Evolutionary conservation across 2,888 invertebrate species (phyloP).

Genomic region (Drosophila meridionalis): DNA sequence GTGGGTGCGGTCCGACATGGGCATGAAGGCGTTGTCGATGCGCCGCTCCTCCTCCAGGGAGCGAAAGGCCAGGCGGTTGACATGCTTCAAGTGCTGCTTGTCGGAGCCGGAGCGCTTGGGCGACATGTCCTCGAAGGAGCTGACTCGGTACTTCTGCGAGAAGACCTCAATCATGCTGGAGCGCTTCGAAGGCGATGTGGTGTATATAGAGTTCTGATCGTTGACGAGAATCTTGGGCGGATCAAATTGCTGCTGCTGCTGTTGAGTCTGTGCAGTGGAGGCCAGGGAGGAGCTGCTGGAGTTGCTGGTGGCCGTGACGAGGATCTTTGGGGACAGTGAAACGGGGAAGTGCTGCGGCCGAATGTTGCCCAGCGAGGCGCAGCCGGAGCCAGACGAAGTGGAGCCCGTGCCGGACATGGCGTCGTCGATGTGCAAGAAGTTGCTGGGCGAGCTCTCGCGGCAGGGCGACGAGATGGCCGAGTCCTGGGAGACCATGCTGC

Average conservation of each 20-base stretch:
- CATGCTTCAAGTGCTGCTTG: constrained; percentile 83
- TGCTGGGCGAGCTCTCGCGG: constrained; percentile 83
- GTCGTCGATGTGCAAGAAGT: constrained; percentile 83
- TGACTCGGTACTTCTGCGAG: constrained; percentile 85
- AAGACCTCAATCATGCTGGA: constrained; percentile 85
- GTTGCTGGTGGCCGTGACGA: constrained; percentile 81
- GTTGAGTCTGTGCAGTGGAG: constrained; percentile 41
- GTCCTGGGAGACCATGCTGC: constrained; percentile 83
- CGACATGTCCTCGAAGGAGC: constrained; percentile 85
- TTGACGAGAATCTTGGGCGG: constrained; percentile 85
- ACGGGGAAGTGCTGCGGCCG: constrained; percentile 84
- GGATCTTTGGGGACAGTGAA: constrained; percentile 83
- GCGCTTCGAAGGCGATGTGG: constrained; percentile 85
- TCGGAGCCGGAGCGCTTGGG: constrained; percentile 73
- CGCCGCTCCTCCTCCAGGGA: constrained; percentile 85
- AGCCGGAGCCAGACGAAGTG: constrained; percentile 78
- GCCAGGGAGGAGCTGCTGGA: constrained; percentile 81
- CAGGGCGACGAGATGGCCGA: constrained; percentile 84
- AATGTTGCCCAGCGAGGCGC: constrained; percentile 75
- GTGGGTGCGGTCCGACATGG: constrained; percentile 84
- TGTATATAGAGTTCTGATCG: constrained; percentile 85
- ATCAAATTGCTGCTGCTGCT: constrained; percentile 82
- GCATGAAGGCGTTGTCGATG: constrained; percentile 85
- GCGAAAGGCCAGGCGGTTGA: constrained; percentile 84
- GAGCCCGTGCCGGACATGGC: constrained; percentile 70